Conservation (phyloP, 2,888 invertebrate species). For the Meghimatium bilineatum region DNA sequence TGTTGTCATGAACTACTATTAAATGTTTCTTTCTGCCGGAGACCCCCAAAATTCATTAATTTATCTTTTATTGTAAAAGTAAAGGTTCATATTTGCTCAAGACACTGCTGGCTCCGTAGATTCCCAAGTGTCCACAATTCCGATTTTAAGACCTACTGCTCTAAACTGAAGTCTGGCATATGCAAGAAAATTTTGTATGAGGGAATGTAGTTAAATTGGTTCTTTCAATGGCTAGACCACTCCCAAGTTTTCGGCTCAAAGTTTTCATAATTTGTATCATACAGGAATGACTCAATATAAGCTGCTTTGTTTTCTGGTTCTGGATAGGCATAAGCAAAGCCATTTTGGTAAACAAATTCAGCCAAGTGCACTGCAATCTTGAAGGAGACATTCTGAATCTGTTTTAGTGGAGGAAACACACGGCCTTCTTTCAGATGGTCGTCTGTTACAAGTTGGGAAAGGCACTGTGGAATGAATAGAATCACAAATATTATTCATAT, state of each 20-base stretch:
- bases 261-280: constrained; percentile 77
- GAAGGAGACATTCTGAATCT: constrained; percentile 90
- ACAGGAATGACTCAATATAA: constrained; percentile 76
- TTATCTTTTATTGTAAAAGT: too few relatives aligned
- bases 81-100: too few relatives aligned
- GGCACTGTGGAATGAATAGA: constrained; percentile 80
- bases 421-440: constrained; percentile 89
- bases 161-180: too few relatives aligned
- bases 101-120: too few relatives aligned
- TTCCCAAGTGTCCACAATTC: too few relatives aligned
- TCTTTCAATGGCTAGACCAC: constrained; percentile 75
- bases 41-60: too few relatives aligned
- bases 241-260: constrained; percentile 78
- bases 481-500: not conserved
- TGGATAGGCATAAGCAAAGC: constrained; percentile 79
- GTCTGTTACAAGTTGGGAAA: constrained; percentile 88
- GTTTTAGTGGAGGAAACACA: constrained; percentile 91
- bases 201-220: too few relatives aligned
- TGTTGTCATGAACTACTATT: too few relatives aligned
- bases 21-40: too few relatives aligned
- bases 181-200: too few relatives aligned
- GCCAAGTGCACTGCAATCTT: constrained; percentile 89
- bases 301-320: constrained; percentile 79
- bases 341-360: constrained; percentile 86
- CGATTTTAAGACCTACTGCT: too few relatives aligned